Evolutionary conservation across 2,797 vertebrate genomes (phyloP).

Genomic region (Trachops cirrhosus): DNA sequence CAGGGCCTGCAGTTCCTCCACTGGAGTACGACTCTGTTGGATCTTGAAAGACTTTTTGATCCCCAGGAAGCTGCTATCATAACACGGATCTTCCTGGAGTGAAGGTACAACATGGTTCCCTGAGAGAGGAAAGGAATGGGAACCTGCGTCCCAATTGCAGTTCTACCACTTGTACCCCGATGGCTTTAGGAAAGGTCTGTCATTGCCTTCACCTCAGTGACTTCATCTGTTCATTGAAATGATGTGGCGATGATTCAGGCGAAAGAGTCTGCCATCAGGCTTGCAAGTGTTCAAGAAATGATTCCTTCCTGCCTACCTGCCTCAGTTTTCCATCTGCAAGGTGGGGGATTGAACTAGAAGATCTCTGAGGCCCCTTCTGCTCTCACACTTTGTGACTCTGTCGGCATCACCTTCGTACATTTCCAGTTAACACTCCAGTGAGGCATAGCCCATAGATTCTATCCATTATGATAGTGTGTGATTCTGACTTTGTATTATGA

Average conservation of each 20-base stretch:
- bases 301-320: not conserved
- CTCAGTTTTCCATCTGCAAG: not conserved
- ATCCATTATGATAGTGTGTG: not conserved
- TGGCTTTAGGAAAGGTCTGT: not conserved
- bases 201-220: not conserved
- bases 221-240: not conserved
- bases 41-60: conserved; percentile 52
- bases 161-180: not conserved
- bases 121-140: not conserved
- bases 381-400: not conserved
- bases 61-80: conserved; percentile 23
- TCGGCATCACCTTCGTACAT: not conserved
- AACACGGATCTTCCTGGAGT: not conserved
- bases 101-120: not conserved
- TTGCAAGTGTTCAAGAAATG: not conserved
- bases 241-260: accelerated
- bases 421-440: not conserved
- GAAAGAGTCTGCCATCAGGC: too few relatives aligned
- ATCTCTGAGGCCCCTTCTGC: not conserved
- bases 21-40: conserved; percentile 4
- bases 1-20: not conserved
- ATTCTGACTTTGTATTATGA: not conserved
- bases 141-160: not conserved
- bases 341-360: not conserved
- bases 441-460: not conserved